Conservation (phyloP, 2,888 invertebrate genomes). For the Mallateleia sp. region DNA sequence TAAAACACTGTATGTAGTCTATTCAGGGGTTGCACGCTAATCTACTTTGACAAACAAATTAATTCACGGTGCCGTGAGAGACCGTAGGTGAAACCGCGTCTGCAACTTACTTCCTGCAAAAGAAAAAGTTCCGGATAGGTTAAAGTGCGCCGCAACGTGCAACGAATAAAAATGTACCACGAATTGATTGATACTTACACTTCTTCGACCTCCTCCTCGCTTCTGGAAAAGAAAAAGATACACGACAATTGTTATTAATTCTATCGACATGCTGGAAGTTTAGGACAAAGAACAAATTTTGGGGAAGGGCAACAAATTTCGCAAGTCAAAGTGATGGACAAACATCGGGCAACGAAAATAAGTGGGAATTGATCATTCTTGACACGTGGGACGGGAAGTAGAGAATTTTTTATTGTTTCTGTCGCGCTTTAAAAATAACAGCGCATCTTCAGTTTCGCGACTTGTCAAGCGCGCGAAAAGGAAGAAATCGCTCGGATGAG, state of each 20-base stretch:
- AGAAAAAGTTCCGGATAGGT: slow-evolving; percentile 84
- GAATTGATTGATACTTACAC: slow-evolving; percentile 92
- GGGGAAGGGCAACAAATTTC: neutral
- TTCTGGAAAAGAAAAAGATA: slow-evolving; percentile 90
- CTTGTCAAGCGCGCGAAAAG: too few relatives aligned
- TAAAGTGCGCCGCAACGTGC: slow-evolving; percentile 30
- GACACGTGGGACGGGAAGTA: too few relatives aligned
- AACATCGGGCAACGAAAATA: neutral
- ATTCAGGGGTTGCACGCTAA: slow-evolving; percentile 72
- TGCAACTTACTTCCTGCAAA: slow-evolving; percentile 91
- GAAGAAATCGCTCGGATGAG: too few relatives aligned
- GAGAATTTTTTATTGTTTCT: too few relatives aligned
- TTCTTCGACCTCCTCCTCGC: slow-evolving; percentile 95
- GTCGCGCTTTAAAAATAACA: too few relatives aligned
- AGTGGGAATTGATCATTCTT: too few relatives aligned
- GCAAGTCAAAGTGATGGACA: neutral
- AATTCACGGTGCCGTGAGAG: slow-evolving; percentile 64
- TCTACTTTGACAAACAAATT: slow-evolving; percentile 76
- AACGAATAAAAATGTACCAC: slow-evolving; percentile 46
- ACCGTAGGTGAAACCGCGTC: slow-evolving; percentile 68
- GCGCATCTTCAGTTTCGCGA: too few relatives aligned
- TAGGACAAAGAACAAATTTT: neutral
- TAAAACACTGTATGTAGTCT: slow-evolving; percentile 61
- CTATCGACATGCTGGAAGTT: slow-evolving; percentile 48
- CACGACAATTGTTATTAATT: slow-evolving; percentile 83